A percentile compares a stretch with the other conserved stretches of the same genome.
Conservation (phyloP, 2,888 invertebrate species). For the Lycia hirtaria region DNA sequence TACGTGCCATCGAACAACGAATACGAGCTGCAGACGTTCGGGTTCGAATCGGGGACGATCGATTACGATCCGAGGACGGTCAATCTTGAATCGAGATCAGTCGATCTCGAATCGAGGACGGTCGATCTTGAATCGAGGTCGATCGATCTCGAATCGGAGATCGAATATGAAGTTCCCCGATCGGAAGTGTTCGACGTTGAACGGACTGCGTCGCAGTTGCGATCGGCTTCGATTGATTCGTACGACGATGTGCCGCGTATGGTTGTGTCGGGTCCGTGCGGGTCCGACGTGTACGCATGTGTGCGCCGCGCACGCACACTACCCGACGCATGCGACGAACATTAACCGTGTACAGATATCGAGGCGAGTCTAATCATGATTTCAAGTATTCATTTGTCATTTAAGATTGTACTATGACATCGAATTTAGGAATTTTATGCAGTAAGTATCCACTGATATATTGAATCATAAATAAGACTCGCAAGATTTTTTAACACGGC, state of each 20-base stretch:
- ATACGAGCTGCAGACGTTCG: too few species aligned
- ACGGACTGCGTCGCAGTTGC: background rate
- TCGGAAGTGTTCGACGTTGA: background rate
- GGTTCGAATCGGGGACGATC: background rate
- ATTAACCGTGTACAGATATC: background rate
- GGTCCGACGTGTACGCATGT: conserved; percentile 28
- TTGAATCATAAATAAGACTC: background rate
- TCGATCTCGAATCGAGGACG: too few species aligned
- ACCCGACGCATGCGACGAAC: conserved; percentile 8
- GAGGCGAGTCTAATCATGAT: background rate
- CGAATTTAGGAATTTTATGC: too few species aligned
- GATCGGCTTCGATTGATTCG: background rate
- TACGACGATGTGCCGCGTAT: conserved; percentile 13
- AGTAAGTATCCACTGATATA: too few species aligned
- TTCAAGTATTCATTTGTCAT: conserved; percentile 5
- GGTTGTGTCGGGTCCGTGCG: conserved; percentile 27
- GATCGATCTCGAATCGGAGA: background rate
- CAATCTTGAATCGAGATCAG: background rate
- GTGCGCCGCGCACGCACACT: conserved; percentile 17
- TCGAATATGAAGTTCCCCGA: background rate
- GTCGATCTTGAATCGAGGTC: background rate
- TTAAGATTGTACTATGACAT: too few species aligned
- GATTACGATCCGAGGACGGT: background rate
- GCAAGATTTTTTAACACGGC: conserved; percentile 21
- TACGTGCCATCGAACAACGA: background rate